Percentiles rank a stretch among this genome's conserved stretches.
Conservation (phyloP, 1,140 invertebrate genomes). For the Drosophila tropicalis region DNA sequence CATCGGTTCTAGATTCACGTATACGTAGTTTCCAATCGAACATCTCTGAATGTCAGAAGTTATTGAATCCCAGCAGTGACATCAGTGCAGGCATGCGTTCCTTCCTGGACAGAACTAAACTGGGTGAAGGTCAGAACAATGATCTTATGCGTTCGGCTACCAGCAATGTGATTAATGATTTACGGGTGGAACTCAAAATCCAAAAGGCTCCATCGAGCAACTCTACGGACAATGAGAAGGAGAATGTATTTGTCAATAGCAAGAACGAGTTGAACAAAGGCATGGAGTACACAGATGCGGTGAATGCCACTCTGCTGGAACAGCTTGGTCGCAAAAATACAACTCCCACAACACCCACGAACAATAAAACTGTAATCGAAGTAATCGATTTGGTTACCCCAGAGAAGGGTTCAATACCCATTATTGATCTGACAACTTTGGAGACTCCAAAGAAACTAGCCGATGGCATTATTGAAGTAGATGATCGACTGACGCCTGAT, state of each 20-base stretch:
- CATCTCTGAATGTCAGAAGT: slow-evolving; percentile 94
- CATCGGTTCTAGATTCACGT: slow-evolving; percentile 92
- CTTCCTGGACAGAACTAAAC: slow-evolving; percentile 84
- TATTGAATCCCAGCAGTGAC: slow-evolving; percentile 91
- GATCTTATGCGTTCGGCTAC: slow-evolving; percentile 75
- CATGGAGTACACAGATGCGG: slow-evolving; percentile 79
- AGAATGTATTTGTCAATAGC: slow-evolving; percentile 80
- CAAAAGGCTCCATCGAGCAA: slow-evolving; percentile 72
- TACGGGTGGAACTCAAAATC: slow-evolving; percentile 75
- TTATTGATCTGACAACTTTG: slow-evolving; percentile 71
- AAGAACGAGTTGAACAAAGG: slow-evolving; percentile 82
- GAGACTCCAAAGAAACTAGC: slow-evolving; percentile 58
- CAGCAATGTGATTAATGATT: slow-evolving; percentile 74
- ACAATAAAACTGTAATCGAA: slow-evolving; percentile 70
- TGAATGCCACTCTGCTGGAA: slow-evolving; percentile 76
- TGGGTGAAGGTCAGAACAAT: slow-evolving; percentile 57
- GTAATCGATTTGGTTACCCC: slow-evolving; percentile 79
- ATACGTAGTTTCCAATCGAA: slow-evolving; percentile 92
- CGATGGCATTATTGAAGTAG: slow-evolving; percentile 45
- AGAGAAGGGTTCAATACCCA: slow-evolving; percentile 59
- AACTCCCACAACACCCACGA: slow-evolving; percentile 64
- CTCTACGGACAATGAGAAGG: slow-evolving; percentile 81
- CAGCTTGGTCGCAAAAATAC: slow-evolving; percentile 63
- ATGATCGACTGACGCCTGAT: slow-evolving; percentile 37
- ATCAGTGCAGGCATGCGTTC: slow-evolving; percentile 90